Evolutionary conservation across 2,888 invertebrate species (phyloP).

Genomic region (Amitus sp.): DNA sequence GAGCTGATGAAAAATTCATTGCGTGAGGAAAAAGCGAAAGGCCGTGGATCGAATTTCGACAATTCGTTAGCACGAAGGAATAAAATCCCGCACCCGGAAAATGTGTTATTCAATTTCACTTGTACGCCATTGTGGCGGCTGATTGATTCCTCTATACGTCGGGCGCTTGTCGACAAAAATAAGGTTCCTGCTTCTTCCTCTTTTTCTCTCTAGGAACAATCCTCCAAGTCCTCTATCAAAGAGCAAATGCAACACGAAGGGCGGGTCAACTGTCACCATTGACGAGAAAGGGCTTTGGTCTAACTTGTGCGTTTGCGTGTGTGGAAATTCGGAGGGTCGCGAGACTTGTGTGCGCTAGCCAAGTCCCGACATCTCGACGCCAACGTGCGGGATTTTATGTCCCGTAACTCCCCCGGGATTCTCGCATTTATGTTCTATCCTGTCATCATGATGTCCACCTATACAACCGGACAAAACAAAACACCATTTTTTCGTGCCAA

Average conservation of each 20-base stretch:
- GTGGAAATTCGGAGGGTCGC: constrained; percentile 29
- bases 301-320: no score
- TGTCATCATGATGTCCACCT: constrained; percentile 62
- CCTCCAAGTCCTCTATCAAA: constrained; percentile 45
- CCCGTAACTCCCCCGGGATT: constrained; percentile 63
- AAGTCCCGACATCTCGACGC: constrained; percentile 63
- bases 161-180: constrained; percentile 42
- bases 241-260: constrained; percentile 50
- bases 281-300: constrained; percentile 48
- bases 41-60: neutral
- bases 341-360: constrained; percentile 32
- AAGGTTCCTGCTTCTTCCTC: constrained; percentile 26
- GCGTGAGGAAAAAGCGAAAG: neutral
- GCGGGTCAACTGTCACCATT: constrained; percentile 56
- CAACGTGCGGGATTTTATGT: constrained; percentile 61
- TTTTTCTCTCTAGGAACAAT: constrained; percentile 24
- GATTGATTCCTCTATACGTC: constrained; percentile 27
- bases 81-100: neutral
- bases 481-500: constrained; percentile 49
- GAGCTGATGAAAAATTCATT: no score
- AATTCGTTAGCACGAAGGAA: neutral
- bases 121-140: constrained; percentile 10
- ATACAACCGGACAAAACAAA: constrained; percentile 58
- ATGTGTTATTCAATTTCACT: constrained; percentile 7
- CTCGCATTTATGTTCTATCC: constrained; percentile 59